Conservation (phyloP, 2,113 vertebrate species). For the Athene cunicularia region DNA sequence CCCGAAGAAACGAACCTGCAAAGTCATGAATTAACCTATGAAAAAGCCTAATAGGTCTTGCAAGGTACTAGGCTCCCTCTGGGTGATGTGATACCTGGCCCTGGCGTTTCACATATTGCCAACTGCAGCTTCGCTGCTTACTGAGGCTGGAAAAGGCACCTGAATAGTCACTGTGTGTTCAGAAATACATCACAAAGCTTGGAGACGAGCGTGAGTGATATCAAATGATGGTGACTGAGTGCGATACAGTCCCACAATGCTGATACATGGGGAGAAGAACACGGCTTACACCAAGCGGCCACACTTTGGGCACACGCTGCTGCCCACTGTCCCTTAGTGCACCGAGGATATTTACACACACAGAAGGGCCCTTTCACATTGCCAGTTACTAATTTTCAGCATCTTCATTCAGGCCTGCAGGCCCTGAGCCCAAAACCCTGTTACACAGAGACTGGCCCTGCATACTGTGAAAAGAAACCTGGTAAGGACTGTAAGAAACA, state of each 20-base stretch:
- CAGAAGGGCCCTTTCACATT: not conserved
- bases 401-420: not conserved
- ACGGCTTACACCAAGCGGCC: not conserved
- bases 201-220: fast-evolving
- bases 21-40: not conserved
- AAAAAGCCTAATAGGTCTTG: not conserved
- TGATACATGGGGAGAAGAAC: not conserved
- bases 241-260: not conserved
- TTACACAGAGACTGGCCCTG: not conserved
- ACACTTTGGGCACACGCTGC: fast-evolving
- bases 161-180: fast-evolving
- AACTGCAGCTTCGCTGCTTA: fast-evolving
- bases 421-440: not conserved
- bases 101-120: not conserved
- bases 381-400: not conserved
- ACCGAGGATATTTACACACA: not conserved
- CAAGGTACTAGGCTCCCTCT: not conserved
- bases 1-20: not conserved
- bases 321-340: not conserved
- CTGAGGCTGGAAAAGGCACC: not conserved
- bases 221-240: not conserved
- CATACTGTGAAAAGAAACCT: not conserved
- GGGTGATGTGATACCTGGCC: not conserved
- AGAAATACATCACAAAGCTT: not conserved
- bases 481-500: not conserved